A percentile compares a stretch with the other conserved stretches of the same genome.
Conservation (phyloP, 64 coral and sea anemone species). For the Stichodactyla helianthus region DNA sequence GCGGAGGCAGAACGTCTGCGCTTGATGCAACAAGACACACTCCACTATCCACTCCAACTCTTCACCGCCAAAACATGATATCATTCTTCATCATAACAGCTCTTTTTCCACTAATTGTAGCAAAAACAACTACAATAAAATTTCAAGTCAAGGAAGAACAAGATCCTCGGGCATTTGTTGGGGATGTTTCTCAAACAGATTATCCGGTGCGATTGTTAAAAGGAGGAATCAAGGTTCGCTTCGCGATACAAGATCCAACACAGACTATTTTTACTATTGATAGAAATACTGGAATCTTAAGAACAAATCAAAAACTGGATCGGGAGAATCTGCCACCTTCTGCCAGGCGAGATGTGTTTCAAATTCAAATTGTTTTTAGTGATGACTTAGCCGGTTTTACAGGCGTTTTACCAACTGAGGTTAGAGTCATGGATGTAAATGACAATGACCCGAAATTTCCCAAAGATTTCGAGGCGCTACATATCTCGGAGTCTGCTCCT, state of each 20-base stretch:
- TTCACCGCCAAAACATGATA: constrained; percentile 14
- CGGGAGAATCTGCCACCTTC: constrained; percentile 35
- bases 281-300: constrained; percentile 34
- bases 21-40: background rate
- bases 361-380: constrained; percentile 30
- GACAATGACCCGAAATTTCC: constrained; percentile 42
- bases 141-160: constrained; percentile 54
- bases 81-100: background rate
- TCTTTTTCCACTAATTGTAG: background rate
- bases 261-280: constrained; percentile 29
- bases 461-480: constrained; percentile 13
- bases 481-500: constrained; percentile 45
- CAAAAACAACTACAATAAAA: background rate
- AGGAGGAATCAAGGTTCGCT: background rate
- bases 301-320: constrained; percentile 27
- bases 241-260: constrained; percentile 19
- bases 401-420: constrained; percentile 25
- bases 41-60: background rate
- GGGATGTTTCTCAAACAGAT: constrained; percentile 24
- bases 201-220: background rate
- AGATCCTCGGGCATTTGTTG: constrained; percentile 34
- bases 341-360: constrained; percentile 24
- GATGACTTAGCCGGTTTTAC: background rate
- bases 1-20: constrained; percentile 12
- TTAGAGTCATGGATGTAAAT: constrained; percentile 46